phyloP scores from a whole-genome alignment of 2,113 vertebrate genomes.

The Pseudois nayaur region DNA sequence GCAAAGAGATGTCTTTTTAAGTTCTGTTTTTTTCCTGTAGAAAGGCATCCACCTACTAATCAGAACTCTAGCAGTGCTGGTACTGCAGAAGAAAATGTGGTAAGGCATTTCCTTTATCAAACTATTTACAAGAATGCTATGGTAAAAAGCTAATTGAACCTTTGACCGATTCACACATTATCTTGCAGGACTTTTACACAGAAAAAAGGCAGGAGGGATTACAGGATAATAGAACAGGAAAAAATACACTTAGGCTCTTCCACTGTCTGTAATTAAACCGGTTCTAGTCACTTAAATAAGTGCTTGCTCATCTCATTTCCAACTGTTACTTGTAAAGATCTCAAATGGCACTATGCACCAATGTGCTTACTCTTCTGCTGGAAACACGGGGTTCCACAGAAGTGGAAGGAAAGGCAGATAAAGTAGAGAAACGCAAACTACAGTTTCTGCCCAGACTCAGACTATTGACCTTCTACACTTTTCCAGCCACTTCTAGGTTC shows the following conservation, averaged over 20 bases:
- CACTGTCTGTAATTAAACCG: not conserved
- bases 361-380: not conserved
- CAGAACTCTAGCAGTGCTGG: too few relatives aligned
- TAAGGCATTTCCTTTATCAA: constrained; percentile 17
- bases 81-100: not conserved
- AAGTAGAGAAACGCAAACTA: not conserved
- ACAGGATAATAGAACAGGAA: not conserved
- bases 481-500: not conserved
- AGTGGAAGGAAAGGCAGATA: not conserved
- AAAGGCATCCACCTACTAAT: fast-evolving
- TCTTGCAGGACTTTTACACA: not conserved
- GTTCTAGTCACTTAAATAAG: not conserved
- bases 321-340: not conserved
- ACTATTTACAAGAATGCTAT: not conserved
- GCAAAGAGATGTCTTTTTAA: not conserved
- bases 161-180: not conserved
- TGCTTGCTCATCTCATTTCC: not conserved
- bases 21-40: not conserved
- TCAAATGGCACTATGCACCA: not conserved
- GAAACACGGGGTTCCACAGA: not conserved
- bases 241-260: not conserved
- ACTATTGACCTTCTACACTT: not conserved
- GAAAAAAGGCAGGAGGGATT: not conserved
- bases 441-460: not conserved
- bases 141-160: not conserved